A percentile compares a stretch with the other conserved stretches of the same genome.
Evolutionary conservation across 2,113 vertebrate genomes (phyloP).

Genomic region (Rhinolophus ferrumequinum): DNA sequence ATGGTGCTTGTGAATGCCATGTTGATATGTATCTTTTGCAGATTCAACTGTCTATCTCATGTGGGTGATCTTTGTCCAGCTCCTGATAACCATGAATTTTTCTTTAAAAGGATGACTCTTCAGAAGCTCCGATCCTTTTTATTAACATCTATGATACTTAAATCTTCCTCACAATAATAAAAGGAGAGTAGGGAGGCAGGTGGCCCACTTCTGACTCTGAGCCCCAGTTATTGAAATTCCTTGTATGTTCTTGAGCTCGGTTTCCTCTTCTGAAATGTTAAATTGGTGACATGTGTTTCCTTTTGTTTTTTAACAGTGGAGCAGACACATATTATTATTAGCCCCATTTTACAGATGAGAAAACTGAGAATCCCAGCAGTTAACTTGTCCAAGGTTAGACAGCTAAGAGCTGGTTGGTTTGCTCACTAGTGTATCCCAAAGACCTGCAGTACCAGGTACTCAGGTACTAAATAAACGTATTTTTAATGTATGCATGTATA

Average conservation of each 20-base stretch:
- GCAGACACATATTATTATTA: neutral
- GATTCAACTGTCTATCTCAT: slow-evolving; percentile 44
- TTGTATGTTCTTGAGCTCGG: neutral
- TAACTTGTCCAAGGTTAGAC: neutral
- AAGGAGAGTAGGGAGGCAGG: neutral
- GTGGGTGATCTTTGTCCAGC: slow-evolving; percentile 36
- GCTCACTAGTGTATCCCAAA: neutral
- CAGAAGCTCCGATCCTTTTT: slow-evolving; percentile 25
- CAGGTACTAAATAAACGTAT: neutral
- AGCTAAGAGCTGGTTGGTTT: neutral
- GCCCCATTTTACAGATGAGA: neutral
- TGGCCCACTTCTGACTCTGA: neutral
- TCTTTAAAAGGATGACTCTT: slow-evolving; percentile 48
- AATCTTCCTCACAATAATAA: slow-evolving; percentile 8
- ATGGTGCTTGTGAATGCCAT: neutral
- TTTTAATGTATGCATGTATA: neutral
- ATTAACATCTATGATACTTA: slow-evolving; percentile 19
- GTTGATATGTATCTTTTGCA: slow-evolving; percentile 43
- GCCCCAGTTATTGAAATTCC: neutral
- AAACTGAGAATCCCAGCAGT: neutral
- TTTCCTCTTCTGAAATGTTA: slow-evolving; percentile 25
- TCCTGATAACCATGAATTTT: slow-evolving; percentile 38
- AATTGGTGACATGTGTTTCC: neutral
- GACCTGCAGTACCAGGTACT: neutral
- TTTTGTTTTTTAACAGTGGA: neutral